A percentile compares a stretch with the other conserved stretches of the same genome.
Conservation (phyloP, 1,140 invertebrate genomes). For the Antheraea pernyi region DNA sequence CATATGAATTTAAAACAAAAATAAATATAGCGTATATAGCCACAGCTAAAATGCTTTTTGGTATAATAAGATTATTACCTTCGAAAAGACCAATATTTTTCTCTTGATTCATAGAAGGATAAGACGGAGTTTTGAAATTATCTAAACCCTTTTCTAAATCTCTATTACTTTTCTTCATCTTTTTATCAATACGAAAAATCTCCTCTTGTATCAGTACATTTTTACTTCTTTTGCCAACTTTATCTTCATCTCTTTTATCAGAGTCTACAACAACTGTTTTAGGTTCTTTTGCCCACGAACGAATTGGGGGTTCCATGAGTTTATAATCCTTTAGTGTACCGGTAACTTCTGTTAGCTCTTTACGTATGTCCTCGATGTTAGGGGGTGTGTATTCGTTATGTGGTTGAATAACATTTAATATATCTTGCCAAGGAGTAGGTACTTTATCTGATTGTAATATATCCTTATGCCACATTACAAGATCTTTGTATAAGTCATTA, state of each 20-base stretch:
- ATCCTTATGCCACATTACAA: conserved; percentile 44
- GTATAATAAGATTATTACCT: neutral
- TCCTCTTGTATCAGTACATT: neutral
- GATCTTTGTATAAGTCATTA: conserved; percentile 17
- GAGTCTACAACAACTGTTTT: neutral
- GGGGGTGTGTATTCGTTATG: conserved; percentile 21
- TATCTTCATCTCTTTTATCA: neutral
- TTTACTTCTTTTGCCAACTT: neutral
- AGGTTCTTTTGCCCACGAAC: neutral
- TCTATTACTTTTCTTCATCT: neutral
- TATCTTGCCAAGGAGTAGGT: conserved; percentile 19
- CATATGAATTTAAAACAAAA: too few species aligned
- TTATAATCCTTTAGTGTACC: neutral
- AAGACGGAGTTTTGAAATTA: neutral
- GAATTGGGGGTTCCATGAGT: neutral
- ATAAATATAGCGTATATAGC: too few species aligned
- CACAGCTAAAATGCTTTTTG: too few species aligned
- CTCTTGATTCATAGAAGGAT: neutral
- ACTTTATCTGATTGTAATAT: conserved; percentile 32
- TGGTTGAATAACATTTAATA: conserved; percentile 16
- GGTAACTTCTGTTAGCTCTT: neutral
- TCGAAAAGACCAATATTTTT: neutral
- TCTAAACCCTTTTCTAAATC: neutral
- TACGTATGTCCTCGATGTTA: conserved; percentile 12
- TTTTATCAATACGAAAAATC: neutral